Conservation (phyloP, 1,140 invertebrate species). For the Panonychus citri region DNA sequence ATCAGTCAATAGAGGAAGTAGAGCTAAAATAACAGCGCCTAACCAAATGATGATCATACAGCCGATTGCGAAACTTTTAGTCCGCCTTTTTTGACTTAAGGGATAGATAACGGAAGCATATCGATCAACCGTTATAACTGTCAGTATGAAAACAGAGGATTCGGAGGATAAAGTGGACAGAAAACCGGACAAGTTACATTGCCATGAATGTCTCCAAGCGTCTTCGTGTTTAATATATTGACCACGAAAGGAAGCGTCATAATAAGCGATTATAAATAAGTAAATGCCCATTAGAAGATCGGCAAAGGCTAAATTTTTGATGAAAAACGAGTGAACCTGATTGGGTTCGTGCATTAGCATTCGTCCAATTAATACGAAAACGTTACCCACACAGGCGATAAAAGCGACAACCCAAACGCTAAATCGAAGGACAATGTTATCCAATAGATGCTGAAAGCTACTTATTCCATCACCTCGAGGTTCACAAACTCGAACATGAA, state of each 20-base stretch:
- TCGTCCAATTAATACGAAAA: conserved; percentile 40
- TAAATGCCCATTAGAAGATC: conserved; percentile 58
- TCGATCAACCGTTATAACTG: conserved; percentile 49
- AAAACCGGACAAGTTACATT: conserved; percentile 35
- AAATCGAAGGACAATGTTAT: conserved; percentile 33
- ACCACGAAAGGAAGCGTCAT: conserved; percentile 40
- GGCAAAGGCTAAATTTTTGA: conserved; percentile 48
- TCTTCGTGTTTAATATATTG: conserved; percentile 36
- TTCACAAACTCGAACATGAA: conserved; percentile 33
- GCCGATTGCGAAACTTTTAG: conserved; percentile 17
- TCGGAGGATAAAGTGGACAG: conserved; percentile 43
- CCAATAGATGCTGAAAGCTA: conserved; percentile 34
- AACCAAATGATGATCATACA: conserved; percentile 12
- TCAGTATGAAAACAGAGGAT: conserved; percentile 45
- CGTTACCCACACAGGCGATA: conserved; percentile 38
- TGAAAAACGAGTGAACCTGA: conserved; percentile 32
- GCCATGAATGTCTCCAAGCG: conserved; percentile 41
- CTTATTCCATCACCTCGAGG: conserved; percentile 37
- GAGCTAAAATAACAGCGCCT: conserved; percentile 12
- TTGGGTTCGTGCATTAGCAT: conserved; percentile 29
- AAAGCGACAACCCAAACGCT: conserved; percentile 46
- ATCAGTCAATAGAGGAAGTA: conserved; percentile 13
- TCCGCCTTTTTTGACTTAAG: conserved; percentile 2
- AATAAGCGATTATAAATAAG: conserved; percentile 38
- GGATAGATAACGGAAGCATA: conserved; percentile 21